These are phyloP conservation scores for Anomalospiza imberbis DNA, from an alignment of 2,797 vertebrate species.

Conservation along the genomic window DNA sequence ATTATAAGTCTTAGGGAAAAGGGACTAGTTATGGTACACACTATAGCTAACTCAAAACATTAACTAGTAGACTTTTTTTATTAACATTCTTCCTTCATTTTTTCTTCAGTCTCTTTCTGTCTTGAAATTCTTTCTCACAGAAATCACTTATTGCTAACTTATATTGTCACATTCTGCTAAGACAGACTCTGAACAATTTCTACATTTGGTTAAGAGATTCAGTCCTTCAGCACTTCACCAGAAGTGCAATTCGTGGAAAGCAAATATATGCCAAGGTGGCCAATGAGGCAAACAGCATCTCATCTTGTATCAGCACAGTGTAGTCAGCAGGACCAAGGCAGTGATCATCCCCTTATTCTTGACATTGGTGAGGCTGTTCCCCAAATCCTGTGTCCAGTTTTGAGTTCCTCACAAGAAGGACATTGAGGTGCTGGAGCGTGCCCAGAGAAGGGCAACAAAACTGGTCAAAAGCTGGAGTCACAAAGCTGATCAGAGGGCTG, in stretches of 20 bases:
- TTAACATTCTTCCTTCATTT: not conserved
- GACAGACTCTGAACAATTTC: not conserved
- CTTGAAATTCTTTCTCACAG: not conserved
- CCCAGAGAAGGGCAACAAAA: not conserved
- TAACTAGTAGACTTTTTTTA: not conserved
- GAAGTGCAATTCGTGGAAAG: rapidly evolving
- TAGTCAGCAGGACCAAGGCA: not conserved
- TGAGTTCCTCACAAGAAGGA: not conserved
- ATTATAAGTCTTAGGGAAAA: not conserved
- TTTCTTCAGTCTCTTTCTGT: not conserved
- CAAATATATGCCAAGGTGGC: not conserved
- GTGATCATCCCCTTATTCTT: not conserved
- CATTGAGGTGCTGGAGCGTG: rapidly evolving
- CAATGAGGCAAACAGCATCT: not conserved
- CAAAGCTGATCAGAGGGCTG: not conserved
- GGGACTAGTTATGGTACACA: not conserved
- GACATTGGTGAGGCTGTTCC: not conserved
- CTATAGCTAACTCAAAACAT: not conserved
- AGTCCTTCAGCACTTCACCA: not conserved
- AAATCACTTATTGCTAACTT: not conserved
- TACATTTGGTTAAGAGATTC: not conserved
- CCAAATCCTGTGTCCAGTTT: rapidly evolving
- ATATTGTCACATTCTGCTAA: not conserved
- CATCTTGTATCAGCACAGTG: not conserved
- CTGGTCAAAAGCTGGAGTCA: not conserved